Evolutionary conservation across 2,888 invertebrate genomes (phyloP), one percentile per base, ranked within the genome.

Genomic region (Meiosimyza platycephala): DNA sequence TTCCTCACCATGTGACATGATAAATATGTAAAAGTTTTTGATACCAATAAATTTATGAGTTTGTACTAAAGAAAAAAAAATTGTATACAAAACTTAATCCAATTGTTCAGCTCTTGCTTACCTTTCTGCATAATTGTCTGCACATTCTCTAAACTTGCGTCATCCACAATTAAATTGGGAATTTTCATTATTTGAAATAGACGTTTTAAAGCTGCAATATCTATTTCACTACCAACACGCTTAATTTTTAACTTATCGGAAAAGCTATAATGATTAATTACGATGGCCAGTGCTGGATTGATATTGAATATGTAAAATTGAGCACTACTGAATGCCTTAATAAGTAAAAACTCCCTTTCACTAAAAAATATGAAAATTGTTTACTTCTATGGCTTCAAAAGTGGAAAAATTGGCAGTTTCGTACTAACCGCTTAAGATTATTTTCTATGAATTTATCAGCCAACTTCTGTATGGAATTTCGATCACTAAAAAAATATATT

Each of bases 1-100:
- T 33, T 70, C 70, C 11, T 62, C 54, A n/a, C 66, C 66, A 51
- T 66, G 66, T 40, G 66, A 66, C 66, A 66, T 66, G 54, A 66
- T 54, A 2, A 66, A 40, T 40, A 40, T 6, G n/a, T 54, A 40
- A 2, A 62, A 12, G 47, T 62, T 6, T 16, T 47, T 62, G 47
- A 62, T 15, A n/a, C 62, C 62, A 13, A 0, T 62, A 16, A 62
- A 62, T 15, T 47, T 12, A 15, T 11, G 6, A 15, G 62, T n/a
- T 40, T 40, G 48, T 48, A 62, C 62, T 62, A 22, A 3, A 22
- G 62, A 15, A 62, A 62, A 47, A n/a, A 12, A 40, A 6, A n/a
- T n/a, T n/a, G 1, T 6, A 9, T 40, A 40, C 7, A 40, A 40
- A 40, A 3, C 7, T 40, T 6, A 40, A 9, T 40, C 6, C 7